These are phyloP conservation scores for Ennomos quercinarius DNA, from an alignment of 2,888 invertebrate genomes.

Conservation along the genomic window DNA sequence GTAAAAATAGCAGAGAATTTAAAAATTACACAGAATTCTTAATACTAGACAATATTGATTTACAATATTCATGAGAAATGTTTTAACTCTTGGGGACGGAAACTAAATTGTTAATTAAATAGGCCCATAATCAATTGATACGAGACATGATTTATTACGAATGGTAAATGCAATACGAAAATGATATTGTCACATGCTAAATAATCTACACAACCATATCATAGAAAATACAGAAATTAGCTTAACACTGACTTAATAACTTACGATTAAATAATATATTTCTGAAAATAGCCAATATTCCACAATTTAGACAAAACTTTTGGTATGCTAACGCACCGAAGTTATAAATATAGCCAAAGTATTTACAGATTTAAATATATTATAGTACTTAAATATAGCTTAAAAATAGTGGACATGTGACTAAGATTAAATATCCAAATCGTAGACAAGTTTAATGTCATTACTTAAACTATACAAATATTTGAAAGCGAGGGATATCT, in stretches of 20 bases:
- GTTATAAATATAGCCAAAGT: constrained; percentile 58
- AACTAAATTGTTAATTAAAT: constrained; percentile 51
- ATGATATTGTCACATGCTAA: constrained; percentile 57
- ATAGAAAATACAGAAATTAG: constrained; percentile 52
- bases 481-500: background rate
- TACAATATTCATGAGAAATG: constrained; percentile 17
- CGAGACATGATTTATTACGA: constrained; percentile 30
- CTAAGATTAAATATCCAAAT: constrained; percentile 59
- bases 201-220: constrained; percentile 66
- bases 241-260: constrained; percentile 42
- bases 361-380: constrained; percentile 54
- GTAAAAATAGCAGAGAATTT: no score
- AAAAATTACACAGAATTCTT: no score
- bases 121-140: constrained; percentile 42
- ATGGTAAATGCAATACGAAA: constrained; percentile 68
- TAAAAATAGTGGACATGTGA: constrained; percentile 69
- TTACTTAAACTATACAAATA: constrained; percentile 2
- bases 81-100: constrained; percentile 72
- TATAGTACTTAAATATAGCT: constrained; percentile 55
- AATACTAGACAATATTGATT: constrained; percentile 28
- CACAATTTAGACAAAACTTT: constrained; percentile 62
- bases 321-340: constrained; percentile 59
- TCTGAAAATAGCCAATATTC: constrained; percentile 66
- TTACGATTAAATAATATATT: constrained; percentile 55
- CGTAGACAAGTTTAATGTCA: constrained; percentile 38